phyloP scores from a whole-genome alignment of 1,140 invertebrate genomes.

The Apis florea region DNA sequence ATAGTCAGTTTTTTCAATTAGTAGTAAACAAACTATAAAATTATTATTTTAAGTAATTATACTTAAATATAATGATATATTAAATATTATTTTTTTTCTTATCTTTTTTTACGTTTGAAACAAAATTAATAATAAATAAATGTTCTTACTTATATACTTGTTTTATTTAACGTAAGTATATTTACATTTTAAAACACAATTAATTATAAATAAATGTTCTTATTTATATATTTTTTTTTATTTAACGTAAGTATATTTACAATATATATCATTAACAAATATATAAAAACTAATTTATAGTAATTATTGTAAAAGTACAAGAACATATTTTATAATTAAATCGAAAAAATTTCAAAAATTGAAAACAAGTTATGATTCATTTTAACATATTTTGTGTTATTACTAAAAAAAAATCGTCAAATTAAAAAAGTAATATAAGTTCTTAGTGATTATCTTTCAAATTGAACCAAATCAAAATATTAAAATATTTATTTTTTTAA shows the following conservation, averaged over 20 bases:
- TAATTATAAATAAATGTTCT: neutral
- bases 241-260: neutral
- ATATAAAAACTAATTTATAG: neutral
- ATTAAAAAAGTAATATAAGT: neutral
- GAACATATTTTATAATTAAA: neutral
- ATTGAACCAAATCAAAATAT: constrained; percentile 4
- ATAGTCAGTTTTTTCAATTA: neutral
- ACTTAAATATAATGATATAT: neutral
- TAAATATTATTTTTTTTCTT: neutral
- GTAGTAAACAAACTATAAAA: neutral
- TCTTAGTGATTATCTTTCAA: neutral
- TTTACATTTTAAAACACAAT: neutral
- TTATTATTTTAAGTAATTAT: constrained; percentile 1
- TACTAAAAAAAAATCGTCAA: neutral
- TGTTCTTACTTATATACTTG: neutral
- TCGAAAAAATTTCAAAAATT: neutral
- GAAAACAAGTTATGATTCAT: neutral
- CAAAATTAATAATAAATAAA: neutral
- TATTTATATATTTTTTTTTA: neutral
- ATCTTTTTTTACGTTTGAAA: neutral
- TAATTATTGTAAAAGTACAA: neutral
- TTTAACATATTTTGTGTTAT: neutral
- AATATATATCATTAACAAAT: neutral
- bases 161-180: neutral
- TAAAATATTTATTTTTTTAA: neutral